phyloP scores from a whole-genome alignment of 2,888 invertebrate genomes.

The Lottia scabra region DNA sequence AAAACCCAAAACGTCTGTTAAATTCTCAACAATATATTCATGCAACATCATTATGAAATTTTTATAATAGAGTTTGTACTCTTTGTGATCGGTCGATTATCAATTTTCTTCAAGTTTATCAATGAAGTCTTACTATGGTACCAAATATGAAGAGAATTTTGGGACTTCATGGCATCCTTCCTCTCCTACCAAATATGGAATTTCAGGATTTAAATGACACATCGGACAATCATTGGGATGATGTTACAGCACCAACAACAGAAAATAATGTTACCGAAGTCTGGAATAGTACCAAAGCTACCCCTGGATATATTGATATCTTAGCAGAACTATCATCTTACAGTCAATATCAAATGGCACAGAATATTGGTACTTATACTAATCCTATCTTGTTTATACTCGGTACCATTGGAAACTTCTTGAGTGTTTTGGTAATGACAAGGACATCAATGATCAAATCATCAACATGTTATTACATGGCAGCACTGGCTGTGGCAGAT shows the following conservation, averaged over 20 bases:
- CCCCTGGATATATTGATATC: slow-evolving; percentile 14
- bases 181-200: no score
- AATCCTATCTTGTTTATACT: slow-evolving; percentile 45
- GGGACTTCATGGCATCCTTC: no score
- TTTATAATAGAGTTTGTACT: no score
- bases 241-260: background rate
- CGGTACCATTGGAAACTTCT: slow-evolving; percentile 51
- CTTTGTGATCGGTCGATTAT: no score
- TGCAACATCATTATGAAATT: background rate
- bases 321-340: slow-evolving; percentile 32
- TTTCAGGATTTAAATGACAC: no score
- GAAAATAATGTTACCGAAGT: background rate
- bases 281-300: slow-evolving; percentile 3
- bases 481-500: slow-evolving; percentile 47
- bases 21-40: background rate
- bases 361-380: slow-evolving; percentile 41
- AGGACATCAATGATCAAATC: slow-evolving; percentile 41
- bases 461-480: slow-evolving; percentile 55
- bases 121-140: no score
- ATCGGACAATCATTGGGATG: background rate
- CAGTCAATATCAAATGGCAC: slow-evolving; percentile 36
- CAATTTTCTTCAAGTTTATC: no score
- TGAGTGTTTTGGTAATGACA: slow-evolving; percentile 51
- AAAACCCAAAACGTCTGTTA: background rate
- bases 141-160: no score